Conservation (phyloP, 1,140 invertebrate species). For the Samia ricini region DNA sequence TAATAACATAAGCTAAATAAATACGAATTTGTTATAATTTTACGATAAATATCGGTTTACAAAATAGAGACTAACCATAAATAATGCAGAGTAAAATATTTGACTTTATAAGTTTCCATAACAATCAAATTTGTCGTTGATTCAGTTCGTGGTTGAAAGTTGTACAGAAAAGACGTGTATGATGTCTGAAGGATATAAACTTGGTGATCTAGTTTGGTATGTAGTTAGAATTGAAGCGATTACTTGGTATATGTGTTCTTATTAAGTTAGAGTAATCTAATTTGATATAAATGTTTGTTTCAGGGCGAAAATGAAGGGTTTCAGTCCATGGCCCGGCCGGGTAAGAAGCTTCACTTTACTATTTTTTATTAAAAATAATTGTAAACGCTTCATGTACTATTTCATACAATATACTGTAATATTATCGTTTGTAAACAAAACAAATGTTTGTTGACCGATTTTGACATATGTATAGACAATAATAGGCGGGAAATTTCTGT, state of each 20-base stretch:
- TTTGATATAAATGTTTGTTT: constrained; percentile 73
- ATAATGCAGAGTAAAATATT: neutral
- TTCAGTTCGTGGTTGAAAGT: constrained; percentile 69
- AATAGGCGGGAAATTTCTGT: constrained; percentile 35
- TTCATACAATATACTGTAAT: neutral
- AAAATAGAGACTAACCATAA: neutral
- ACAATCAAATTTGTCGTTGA: constrained; percentile 42
- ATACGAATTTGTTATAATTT: too few relatives aligned
- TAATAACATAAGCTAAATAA: too few relatives aligned
- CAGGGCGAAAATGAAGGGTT: constrained; percentile 98
- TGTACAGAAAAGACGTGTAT: constrained; percentile 37
- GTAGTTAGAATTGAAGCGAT: constrained; percentile 38
- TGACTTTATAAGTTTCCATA: neutral
- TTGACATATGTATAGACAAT: constrained; percentile 12
- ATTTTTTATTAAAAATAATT: constrained; percentile 12
- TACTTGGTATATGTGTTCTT: constrained; percentile 8
- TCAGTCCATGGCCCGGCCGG: constrained; percentile 95
- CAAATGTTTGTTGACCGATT: constrained; percentile 13
- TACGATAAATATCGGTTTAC: neutral
- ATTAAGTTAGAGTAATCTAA: constrained; percentile 12
- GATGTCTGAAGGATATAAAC: constrained; percentile 67
- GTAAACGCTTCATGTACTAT: neutral
- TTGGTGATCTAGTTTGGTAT: constrained; percentile 76
- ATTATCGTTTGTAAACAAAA: neutral
- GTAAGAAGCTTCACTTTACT: constrained; percentile 81